Evolutionary conservation across 1,140 invertebrate genomes (phyloP).

Genomic region (Epicauta chinensis): DNA sequence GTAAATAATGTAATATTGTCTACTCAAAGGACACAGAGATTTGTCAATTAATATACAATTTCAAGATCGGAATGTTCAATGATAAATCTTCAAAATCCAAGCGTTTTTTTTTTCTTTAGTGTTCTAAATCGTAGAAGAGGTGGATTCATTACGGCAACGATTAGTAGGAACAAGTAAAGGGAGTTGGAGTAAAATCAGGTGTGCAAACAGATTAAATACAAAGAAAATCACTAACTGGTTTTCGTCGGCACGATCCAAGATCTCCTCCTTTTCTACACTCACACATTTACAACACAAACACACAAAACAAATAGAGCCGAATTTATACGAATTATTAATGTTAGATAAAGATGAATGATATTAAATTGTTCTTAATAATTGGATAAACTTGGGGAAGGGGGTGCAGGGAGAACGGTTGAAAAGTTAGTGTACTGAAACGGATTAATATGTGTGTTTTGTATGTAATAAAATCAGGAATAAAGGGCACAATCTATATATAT

Average conservation of each 20-base stretch:
- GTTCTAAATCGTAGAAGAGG: no score
- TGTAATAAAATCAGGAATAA: slow-evolving; percentile 3
- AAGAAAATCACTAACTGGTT: slow-evolving; percentile 4
- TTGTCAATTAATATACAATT: slow-evolving; percentile 19
- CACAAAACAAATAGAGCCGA: slow-evolving; percentile 4
- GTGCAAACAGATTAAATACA: slow-evolving; percentile 14
- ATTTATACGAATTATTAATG: neutral
- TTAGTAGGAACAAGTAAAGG: no score
- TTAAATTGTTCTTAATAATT: no score
- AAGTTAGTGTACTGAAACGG: neutral
- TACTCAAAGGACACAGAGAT: slow-evolving; percentile 23
- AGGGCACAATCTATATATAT: slow-evolving; percentile 26
- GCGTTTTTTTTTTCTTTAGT: no score
- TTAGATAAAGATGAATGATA: no score
- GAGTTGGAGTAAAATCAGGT: slow-evolving; percentile 8
- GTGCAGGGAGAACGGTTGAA: neutral
- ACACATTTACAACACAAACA: no score
- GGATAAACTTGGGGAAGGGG: neutral
- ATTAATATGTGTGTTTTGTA: neutral
- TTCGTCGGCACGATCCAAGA: slow-evolving; percentile 5
- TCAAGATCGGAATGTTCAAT: no score
- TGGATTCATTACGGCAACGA: no score
- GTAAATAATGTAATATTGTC: slow-evolving; percentile 35
- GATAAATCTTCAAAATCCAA: no score
- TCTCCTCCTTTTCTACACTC: no score